phyloP scores from a whole-genome alignment of 2,888 invertebrate species.

The Hyalella azteca region DNA sequence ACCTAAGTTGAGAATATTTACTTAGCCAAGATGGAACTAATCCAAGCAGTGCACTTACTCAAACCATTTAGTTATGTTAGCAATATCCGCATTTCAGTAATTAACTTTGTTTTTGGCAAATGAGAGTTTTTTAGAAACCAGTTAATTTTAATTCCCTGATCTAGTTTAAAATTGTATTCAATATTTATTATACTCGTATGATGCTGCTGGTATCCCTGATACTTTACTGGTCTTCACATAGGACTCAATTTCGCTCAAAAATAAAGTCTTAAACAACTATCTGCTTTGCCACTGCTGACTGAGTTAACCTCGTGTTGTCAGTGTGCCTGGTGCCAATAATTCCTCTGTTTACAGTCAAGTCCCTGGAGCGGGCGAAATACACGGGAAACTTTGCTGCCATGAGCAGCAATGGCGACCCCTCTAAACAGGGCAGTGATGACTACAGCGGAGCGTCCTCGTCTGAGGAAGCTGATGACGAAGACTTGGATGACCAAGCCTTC shows the following conservation, averaged over 20 bases:
- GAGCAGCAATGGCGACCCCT: conserved; percentile 41
- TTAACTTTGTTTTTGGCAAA: too few species aligned
- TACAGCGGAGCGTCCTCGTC: conserved; percentile 47
- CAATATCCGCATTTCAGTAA: too few species aligned
- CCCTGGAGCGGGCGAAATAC: conserved; percentile 56
- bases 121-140: too few species aligned
- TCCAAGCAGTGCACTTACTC: too few species aligned
- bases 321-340: background rate
- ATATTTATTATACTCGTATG: background rate
- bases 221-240: background rate
- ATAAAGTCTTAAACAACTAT: background rate
- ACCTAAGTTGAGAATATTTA: too few species aligned
- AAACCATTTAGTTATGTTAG: too few species aligned
- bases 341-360: conserved; percentile 43
- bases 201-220: background rate
- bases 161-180: background rate
- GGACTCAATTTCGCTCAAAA: background rate
- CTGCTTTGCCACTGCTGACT: background rate
- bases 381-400: conserved; percentile 58
- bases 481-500: conserved; percentile 43
- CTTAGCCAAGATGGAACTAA: too few species aligned
- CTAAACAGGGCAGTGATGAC: conserved; percentile 32
- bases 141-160: too few species aligned
- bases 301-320: background rate
- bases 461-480: conserved; percentile 47